Evolutionary conservation across 2,888 invertebrate species (phyloP).

Genomic region (Heliconius hortense): DNA sequence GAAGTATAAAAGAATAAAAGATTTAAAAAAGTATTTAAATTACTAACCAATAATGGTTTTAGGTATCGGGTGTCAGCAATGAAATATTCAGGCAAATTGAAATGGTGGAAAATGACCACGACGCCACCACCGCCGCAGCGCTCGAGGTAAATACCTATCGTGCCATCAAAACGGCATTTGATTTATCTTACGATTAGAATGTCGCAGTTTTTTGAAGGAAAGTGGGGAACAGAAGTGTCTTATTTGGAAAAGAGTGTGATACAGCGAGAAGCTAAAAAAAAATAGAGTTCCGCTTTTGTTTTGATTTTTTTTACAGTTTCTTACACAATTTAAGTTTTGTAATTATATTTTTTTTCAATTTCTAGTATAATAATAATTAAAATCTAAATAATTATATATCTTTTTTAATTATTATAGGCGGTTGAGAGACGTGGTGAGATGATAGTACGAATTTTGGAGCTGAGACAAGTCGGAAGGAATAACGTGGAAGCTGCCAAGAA

Average conservation of each 20-base stretch:
- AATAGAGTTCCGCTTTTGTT: neutral
- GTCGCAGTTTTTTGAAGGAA: neutral
- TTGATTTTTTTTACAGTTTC: neutral
- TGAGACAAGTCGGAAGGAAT: conserved; percentile 92
- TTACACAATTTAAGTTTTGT: neutral
- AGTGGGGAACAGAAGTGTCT: too few relatives aligned
- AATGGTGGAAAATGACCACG: conserved; percentile 97
- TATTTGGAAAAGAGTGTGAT: neutral
- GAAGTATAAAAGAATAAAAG: neutral
- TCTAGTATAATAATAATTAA: too few relatives aligned
- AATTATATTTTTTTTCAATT: neutral
- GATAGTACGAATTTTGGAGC: conserved; percentile 95
- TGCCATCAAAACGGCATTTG: conserved; percentile 15
- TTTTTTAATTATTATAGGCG: conserved; percentile 72
- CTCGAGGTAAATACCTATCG: conserved; percentile 83
- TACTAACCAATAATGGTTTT: conserved; percentile 44
- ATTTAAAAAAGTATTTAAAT: neutral
- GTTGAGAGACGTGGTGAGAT: conserved; percentile 97
- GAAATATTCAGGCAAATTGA: conserved; percentile 99
- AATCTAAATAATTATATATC: neutral
- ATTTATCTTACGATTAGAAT: conserved; percentile 26
- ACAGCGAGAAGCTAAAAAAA: neutral
- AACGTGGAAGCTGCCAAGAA: conserved; percentile 94
- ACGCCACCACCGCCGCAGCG: conserved; percentile 95
- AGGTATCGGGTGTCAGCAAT: conserved; percentile 97